Percentiles rank a stretch among this genome's conserved stretches.
These are phyloP conservation scores for Monochamus saltuarius DNA, from an alignment of 1,140 invertebrate genomes.

Conservation along the genomic window DNA sequence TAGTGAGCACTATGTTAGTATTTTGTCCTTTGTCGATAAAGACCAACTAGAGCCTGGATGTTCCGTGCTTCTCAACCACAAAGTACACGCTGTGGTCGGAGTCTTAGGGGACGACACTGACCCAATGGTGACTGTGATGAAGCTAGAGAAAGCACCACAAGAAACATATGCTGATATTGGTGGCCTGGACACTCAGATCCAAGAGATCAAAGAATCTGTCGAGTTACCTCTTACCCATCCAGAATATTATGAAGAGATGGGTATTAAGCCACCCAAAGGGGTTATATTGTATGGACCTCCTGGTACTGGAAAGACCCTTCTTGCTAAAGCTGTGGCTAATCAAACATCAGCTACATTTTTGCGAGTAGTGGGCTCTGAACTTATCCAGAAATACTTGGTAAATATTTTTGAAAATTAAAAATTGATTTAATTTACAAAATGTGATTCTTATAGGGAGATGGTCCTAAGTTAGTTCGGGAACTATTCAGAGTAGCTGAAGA, in stretches of 20 bases:
- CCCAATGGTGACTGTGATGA: constrained; percentile 99
- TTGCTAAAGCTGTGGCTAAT: constrained; percentile 99
- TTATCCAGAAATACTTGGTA: constrained; percentile 98
- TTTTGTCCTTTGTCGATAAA: constrained; percentile 99
- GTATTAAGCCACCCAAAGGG: constrained; percentile 98
- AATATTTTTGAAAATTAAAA: constrained; percentile 35
- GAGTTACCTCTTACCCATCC: constrained; percentile 98
- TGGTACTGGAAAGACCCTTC: constrained; percentile 96
- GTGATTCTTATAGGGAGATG: constrained; percentile 77
- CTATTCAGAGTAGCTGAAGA: constrained; percentile 98
- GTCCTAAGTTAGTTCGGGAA: constrained; percentile 97
- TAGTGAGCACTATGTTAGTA: constrained; percentile 99
- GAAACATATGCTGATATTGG: constrained; percentile 99
- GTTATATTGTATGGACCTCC: constrained; percentile 98
- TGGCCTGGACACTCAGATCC: constrained; percentile 98
- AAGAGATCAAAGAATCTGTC: constrained; percentile 99
- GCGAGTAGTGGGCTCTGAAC: constrained; percentile 96
- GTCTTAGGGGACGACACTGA: constrained; percentile 99
- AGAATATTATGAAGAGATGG: constrained; percentile 99
- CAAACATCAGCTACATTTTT: constrained; percentile 99
- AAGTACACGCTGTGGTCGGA: constrained; percentile 98
- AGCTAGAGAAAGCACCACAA: constrained; percentile 98
- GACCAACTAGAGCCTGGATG: constrained; percentile 99
- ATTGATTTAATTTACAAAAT: constrained; percentile 4
- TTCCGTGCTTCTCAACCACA: constrained; percentile 98